A percentile compares a stretch with the other conserved stretches of the same genome.
Evolutionary conservation across 2,113 vertebrate genomes (phyloP).

Genomic region (Pleuronectes platessa): DNA sequence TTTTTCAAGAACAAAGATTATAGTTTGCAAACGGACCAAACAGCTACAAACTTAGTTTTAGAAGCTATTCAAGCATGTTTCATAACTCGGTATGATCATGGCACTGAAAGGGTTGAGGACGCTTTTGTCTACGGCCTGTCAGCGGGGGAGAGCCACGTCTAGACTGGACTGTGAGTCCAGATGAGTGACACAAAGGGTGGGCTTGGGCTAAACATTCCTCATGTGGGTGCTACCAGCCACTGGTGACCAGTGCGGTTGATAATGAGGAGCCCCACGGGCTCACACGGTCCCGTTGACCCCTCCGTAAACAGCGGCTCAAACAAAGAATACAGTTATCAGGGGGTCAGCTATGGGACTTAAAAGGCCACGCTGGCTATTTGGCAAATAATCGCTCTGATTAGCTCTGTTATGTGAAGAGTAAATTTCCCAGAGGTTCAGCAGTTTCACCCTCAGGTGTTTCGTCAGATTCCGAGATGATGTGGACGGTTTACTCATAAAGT

Average conservation of each 20-base stretch:
- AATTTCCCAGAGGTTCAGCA: conserved; percentile 21
- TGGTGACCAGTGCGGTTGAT: conserved; percentile 32
- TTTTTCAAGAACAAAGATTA: too few species aligned
- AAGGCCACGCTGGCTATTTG: conserved; percentile 30
- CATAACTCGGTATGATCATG: conserved; percentile 19
- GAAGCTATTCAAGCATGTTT: not conserved
- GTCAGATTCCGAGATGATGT: not conserved
- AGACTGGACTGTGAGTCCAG: conserved; percentile 39
- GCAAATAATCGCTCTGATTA: conserved; percentile 41
- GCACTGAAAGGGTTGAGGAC: not conserved
- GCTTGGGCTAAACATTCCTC: conserved; percentile 68
- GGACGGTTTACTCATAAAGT: not conserved
- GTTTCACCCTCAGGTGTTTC: not conserved
- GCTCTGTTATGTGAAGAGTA: conserved; percentile 32
- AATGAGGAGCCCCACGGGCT: conserved; percentile 42
- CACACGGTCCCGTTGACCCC: conserved; percentile 50
- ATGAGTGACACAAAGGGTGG: conserved; percentile 37
- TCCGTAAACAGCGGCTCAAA: conserved; percentile 41
- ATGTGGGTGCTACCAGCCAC: conserved; percentile 39
- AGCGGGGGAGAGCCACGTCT: conserved; percentile 25
- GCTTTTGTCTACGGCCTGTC: conserved; percentile 13
- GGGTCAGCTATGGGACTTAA: conserved; percentile 38
- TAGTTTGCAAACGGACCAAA: too few species aligned
- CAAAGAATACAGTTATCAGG: conserved; percentile 47
- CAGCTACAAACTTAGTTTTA: too few species aligned